These are phyloP conservation scores for Megaceryle maxima DNA, from an alignment of 2,113 vertebrate genomes.

Conservation along the genomic window DNA sequence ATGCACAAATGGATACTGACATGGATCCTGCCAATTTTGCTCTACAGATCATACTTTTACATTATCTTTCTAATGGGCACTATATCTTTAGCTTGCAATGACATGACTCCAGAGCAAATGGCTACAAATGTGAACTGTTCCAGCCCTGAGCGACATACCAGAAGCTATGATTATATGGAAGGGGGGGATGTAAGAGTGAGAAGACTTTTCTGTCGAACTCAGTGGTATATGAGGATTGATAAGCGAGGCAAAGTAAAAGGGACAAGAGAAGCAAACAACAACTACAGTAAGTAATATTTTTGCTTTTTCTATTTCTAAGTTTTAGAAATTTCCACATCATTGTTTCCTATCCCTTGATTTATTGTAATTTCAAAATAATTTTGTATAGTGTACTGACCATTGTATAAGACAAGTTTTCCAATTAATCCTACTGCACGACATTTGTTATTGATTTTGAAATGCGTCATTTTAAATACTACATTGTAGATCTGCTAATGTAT, in stretches of 20 bases:
- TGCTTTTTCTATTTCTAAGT: background rate
- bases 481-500: constrained; percentile 63
- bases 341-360: background rate
- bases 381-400: background rate
- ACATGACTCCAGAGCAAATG: constrained; percentile 94
- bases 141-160: constrained; percentile 93
- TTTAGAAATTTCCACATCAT: background rate
- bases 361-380: background rate
- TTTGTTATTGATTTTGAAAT: constrained; percentile 69
- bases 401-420: background rate
- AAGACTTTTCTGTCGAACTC: constrained; percentile 95
- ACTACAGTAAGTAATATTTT: constrained; percentile 89
- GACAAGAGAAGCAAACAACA: constrained; percentile 92
- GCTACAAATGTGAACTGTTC: constrained; percentile 94
- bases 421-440: constrained; percentile 38
- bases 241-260: constrained; percentile 93
- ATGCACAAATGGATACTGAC: constrained; percentile 99
- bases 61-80: constrained; percentile 90
- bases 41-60: constrained; percentile 93
- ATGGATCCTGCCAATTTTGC: constrained; percentile 96
- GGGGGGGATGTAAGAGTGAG: constrained; percentile 96
- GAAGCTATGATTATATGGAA: constrained; percentile 99
- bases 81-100: constrained; percentile 90
- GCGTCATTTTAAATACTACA: constrained; percentile 61
- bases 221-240: constrained; percentile 97